Evolutionary conservation across 2,113 vertebrate species (phyloP), one percentile per base, ranked within the genome.

Genomic region (Tricholaema leucomelas): DNA sequence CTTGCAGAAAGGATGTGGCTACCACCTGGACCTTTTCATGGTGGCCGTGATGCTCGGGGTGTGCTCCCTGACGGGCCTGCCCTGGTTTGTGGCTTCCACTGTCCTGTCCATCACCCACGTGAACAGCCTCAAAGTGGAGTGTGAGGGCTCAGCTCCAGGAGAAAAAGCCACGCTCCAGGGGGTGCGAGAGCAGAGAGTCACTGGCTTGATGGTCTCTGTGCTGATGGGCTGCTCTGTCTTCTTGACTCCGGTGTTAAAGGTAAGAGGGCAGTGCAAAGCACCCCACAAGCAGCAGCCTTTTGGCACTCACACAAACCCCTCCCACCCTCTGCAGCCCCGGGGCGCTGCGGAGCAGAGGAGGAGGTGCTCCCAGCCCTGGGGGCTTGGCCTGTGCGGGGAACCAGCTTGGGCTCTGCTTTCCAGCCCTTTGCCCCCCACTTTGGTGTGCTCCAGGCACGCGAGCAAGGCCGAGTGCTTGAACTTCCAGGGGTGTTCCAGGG

Each of bases 151-250:
- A 0, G 99, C 99, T 8, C 99, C 99, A 0, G 99, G 99, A 35
- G 99, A 99, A 70, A 99, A 99, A 85, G 99, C 98, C 25, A 98
- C 98, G 52, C 99, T 99, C 91, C 67, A 99, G 94, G 99, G 99
- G 46, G 99, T 99, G 91, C 96, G 98, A 50, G 99, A 99, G 85
- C 99, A 99, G 96, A 98, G 99, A 20, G 96, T 98, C 71, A 99
- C 99, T 0, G 99, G 99, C 48, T 91, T 99, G 82, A 92, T 99
- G 97, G 99, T 99, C 97, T 99, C 99, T 77, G 96, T 99, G 92
- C 98, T 99, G 84, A 99, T 99, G 99, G 99, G 99, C 95, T 99
- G 98, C 97, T 99, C 99, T 0, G 98, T 99, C 66, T 99, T 99
- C 96, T 98, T 99, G 98, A 99, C 99, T 0, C 82, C 98, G 17